Conservation (phyloP, 2,797 vertebrate species). For the Gallinago solitaria region DNA sequence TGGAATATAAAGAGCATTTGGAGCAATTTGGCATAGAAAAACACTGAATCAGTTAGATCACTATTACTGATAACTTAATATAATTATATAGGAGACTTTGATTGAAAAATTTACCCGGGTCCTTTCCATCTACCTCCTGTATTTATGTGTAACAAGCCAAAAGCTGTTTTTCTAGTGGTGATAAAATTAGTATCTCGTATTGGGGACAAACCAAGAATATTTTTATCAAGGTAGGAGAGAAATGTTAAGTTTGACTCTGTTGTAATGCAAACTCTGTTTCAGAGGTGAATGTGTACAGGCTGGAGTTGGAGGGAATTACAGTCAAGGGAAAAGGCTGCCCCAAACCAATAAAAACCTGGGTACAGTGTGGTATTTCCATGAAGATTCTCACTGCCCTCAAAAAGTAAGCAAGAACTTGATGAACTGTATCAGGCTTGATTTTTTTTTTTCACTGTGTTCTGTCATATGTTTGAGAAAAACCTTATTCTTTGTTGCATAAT, state of each 20-base stretch:
- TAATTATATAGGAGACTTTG: not conserved
- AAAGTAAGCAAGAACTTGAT: constrained; percentile 81
- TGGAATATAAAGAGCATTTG: not conserved
- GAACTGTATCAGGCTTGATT: not conserved
- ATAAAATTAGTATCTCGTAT: not conserved
- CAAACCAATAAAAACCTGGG: constrained; percentile 98
- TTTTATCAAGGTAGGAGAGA: not conserved
- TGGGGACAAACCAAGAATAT: not conserved
- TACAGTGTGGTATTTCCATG: constrained; percentile 99
- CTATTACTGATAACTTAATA: not conserved
- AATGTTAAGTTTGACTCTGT: not conserved
- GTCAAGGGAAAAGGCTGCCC: constrained; percentile 98
- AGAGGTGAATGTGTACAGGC: constrained; percentile 90
- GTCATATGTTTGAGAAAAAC: fast-evolving
- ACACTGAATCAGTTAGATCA: not conserved
- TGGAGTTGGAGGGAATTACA: constrained; percentile 93
- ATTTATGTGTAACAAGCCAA: not conserved
- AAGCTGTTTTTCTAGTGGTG: not conserved
- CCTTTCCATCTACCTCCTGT: not conserved
- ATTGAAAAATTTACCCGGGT: not conserved
- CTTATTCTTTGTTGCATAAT: not conserved
- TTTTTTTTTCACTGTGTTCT: not conserved
- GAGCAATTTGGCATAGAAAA: not conserved
- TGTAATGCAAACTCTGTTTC: constrained; percentile 64
- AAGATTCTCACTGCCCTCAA: constrained; percentile 95